These are phyloP conservation scores for Nannoperca australis DNA, from an alignment of 2,797 vertebrate species.

Conservation along the genomic window DNA sequence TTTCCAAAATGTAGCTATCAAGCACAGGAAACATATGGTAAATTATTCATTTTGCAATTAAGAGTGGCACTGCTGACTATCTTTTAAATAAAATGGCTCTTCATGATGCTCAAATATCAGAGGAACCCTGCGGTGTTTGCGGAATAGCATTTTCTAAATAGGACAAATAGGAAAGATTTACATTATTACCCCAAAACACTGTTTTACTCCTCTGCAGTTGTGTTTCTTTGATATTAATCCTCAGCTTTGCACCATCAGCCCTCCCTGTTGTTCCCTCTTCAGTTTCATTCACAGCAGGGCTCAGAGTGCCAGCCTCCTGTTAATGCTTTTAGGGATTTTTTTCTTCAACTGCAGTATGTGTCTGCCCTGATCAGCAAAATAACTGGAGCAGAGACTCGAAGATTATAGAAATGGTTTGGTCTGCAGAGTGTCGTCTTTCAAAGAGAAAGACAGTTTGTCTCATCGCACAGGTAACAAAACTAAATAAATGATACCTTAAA, in stretches of 20 bases:
- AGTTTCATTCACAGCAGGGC: constrained; percentile 13
- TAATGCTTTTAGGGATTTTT: neutral
- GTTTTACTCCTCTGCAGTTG: constrained; percentile 6
- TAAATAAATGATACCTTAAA: neutral
- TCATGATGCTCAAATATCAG: constrained; percentile 11
- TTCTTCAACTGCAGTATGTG: neutral
- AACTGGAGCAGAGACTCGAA: constrained; percentile 34
- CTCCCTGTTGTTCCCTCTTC: constrained; percentile 19
- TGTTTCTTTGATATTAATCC: constrained; percentile 24
- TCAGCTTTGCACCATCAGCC: constrained; percentile 12
- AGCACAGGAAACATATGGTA: constrained; percentile 30
- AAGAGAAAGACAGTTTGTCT: neutral
- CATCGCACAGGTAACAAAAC: neutral
- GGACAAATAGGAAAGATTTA: neutral
- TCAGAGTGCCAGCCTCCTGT: neutral
- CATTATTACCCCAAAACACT: neutral
- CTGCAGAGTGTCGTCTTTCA: constrained; percentile 5
- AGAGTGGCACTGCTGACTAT: neutral
- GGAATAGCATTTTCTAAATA: neutral
- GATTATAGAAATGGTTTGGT: neutral
- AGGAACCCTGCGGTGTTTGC: constrained; percentile 2
- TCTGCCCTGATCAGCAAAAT: constrained; percentile 28
- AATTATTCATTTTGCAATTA: constrained; percentile 14
- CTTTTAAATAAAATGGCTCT: constrained; percentile 10
- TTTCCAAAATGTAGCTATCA: constrained; percentile 1